phyloP scores from a whole-genome alignment of 2,797 vertebrate species.

The Melanotaenia nigrans region DNA sequence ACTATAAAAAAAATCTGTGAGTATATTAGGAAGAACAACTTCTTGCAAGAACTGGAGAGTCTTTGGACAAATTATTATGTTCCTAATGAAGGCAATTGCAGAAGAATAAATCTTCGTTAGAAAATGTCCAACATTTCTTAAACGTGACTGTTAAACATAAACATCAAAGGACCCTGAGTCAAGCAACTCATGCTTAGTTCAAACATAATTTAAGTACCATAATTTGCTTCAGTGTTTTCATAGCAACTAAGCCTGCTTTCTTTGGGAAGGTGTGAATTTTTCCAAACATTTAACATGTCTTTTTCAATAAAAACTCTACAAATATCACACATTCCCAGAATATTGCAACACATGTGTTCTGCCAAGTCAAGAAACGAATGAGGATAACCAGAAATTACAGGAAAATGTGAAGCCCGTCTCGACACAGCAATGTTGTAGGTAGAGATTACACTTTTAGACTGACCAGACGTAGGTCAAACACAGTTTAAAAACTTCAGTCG shows the following conservation, averaged over 20 bases:
- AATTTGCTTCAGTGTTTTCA: conserved; percentile 61
- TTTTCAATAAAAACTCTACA: conserved; percentile 46
- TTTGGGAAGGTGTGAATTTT: conserved; percentile 56
- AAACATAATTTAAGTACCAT: conserved; percentile 30
- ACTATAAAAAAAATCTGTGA: not conserved
- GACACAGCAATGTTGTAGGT: conserved; percentile 22
- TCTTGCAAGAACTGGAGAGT: not conserved
- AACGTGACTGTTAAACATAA: not conserved
- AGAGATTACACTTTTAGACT: conserved; percentile 34
- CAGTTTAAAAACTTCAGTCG: conserved; percentile 44
- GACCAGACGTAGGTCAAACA: conserved; percentile 46
- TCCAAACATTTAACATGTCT: conserved; percentile 58
- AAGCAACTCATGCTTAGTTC: conserved; percentile 13
- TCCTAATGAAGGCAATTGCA: not conserved
- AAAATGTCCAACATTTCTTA: too few relatives aligned
- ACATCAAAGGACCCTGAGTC: conserved; percentile 14
- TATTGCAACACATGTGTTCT: conserved; percentile 37
- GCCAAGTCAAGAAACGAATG: conserved; percentile 58
- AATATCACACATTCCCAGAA: conserved; percentile 43
- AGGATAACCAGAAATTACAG: conserved; percentile 39
- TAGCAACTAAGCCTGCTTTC: conserved; percentile 55
- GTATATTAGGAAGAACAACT: not conserved
- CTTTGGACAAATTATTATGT: conserved; percentile 1
- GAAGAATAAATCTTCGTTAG: too few relatives aligned
- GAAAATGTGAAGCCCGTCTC: conserved; percentile 42